A percentile compares a stretch with the other conserved stretches of the same genome.
These are phyloP conservation scores for Oscheius sp. DNA, from an alignment of 2,888 invertebrate species.

Conservation along the genomic window DNA sequence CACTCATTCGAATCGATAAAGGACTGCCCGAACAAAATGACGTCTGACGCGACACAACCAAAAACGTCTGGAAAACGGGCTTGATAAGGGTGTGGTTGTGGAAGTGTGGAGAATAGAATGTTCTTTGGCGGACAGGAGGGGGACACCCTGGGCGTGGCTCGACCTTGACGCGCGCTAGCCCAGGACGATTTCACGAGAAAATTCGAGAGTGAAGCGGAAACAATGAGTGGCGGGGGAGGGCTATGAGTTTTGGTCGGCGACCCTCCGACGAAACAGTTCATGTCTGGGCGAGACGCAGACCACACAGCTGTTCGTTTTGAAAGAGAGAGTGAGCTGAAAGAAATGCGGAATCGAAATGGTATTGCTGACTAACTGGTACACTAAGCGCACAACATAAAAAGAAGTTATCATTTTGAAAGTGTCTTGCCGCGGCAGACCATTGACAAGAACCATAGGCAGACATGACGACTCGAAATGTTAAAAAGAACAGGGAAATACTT, in stretches of 20 bases:
- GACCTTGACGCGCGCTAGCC: conserved; percentile 31
- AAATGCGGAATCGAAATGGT: conserved; percentile 23
- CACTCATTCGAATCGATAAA: too few relatives aligned
- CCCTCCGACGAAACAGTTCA: conserved; percentile 18
- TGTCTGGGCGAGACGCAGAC: conserved; percentile 25
- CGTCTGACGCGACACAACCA: background rate
- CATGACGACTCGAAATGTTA: background rate
- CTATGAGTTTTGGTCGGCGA: background rate
- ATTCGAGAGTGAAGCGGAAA: conserved; percentile 35
- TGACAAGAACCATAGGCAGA: background rate
- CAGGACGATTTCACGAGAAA: conserved; percentile 34
- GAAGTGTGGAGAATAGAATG: conserved; percentile 23
- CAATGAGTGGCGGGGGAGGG: conserved; percentile 24
- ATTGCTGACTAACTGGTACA: background rate
- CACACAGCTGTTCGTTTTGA: conserved; percentile 26
- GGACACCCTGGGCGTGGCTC: conserved; percentile 31
- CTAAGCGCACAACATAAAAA: background rate
- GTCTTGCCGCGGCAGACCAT: background rate
- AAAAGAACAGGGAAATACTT: too few relatives aligned
- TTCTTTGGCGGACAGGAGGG: conserved; percentile 13
- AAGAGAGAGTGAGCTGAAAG: conserved; percentile 11
- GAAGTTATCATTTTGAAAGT: background rate
- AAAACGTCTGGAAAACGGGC: background rate
- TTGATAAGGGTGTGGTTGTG: conserved; percentile 27
- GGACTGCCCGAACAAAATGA: background rate